Evolutionary conservation across 2,797 vertebrate species (phyloP), one percentile per base, ranked within the genome.

Genomic region (Anableps anableps): DNA sequence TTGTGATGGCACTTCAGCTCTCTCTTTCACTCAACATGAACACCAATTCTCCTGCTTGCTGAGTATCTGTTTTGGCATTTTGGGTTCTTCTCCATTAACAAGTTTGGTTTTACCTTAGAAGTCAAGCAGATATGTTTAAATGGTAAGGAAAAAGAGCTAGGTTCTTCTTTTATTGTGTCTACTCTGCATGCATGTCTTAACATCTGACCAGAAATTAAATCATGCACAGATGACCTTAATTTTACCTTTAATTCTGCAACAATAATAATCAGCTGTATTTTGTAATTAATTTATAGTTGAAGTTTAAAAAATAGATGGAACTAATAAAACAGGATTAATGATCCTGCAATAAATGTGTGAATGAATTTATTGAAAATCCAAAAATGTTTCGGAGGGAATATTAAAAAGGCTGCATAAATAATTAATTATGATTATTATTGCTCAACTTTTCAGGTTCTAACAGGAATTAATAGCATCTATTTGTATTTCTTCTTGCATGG

Each of bases 31-130:
- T 71, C 76, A 0, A 7, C 79, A 5, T 80, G 72, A 82, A 79
- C 92, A 47, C 75, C 2, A 5, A 78, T 72, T 48, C 17, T n/a
- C n/a, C n/a, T n/a, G n/a, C n/a, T n/a, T n/a, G n/a, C n/a, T n/a
- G 53, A 55, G 68, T 81, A 83, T 88, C 75, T 78, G 75, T 86
- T 85, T 86, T 86, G 85, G 90, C 86, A 84, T 34, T 83, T 80
- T 58, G 36, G 77, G 23, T 66, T 85, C 80, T 66, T 79, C 84
- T 86, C 83, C 43, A 66, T 86, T 88, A 83, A 76, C 47, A 58
- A 43, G 80, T 79, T 78, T 6, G 36, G 19, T 16, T 36, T 79
- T 88, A 88, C 89, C 88, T 86, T 89, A 87, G 47, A 73, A 85
- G 81, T 76, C 79, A 83, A 68, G 51, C 70, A 53, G 19, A 21